Evolutionary conservation across 2,113 vertebrate species (phyloP).

Genomic region (Rhipidura dahli): DNA sequence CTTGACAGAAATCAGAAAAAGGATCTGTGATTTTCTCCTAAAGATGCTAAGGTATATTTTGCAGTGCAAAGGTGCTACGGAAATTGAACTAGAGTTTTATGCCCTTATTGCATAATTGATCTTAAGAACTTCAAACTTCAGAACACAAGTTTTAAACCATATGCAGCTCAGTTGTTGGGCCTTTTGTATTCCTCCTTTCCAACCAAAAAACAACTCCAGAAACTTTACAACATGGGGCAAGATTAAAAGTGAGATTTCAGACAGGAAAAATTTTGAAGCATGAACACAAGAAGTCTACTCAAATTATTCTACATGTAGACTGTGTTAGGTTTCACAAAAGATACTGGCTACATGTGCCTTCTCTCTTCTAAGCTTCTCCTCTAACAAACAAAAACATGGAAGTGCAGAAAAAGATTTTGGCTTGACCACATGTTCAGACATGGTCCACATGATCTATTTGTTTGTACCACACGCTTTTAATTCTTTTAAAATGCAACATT

Average conservation of each 20-base stretch:
- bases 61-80: neutral
- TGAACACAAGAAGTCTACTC: neutral
- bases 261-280: neutral
- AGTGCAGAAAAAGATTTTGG: neutral
- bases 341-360: neutral
- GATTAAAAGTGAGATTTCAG: neutral
- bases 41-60: neutral
- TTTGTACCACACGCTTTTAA: neutral
- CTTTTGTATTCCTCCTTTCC: neutral
- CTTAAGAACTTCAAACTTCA: neutral
- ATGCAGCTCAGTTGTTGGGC: neutral
- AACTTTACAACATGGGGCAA: neutral
- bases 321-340: neutral
- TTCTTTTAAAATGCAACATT: neutral
- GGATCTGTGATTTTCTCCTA: neutral
- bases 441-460: neutral
- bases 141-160: neutral
- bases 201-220: neutral
- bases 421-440: neutral
- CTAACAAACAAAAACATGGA: neutral
- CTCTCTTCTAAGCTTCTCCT: neutral
- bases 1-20: neutral
- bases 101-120: neutral
- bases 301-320: neutral
- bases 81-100: neutral